These are phyloP conservation scores for Brachionus paranguensis DNA, from an alignment of 1,140 invertebrate genomes.

Conservation along the genomic window DNA sequence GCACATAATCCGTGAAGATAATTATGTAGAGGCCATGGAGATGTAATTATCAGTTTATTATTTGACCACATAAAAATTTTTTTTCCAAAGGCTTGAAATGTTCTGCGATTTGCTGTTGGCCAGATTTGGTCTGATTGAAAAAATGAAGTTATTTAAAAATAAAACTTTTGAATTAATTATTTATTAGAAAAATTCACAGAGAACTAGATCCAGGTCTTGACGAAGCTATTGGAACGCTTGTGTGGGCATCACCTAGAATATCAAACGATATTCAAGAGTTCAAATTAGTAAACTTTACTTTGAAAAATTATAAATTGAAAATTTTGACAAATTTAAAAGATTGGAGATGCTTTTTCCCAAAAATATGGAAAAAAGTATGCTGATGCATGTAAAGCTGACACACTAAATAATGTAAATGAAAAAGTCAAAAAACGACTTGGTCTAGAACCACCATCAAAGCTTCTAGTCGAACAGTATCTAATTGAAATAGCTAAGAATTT, in stretches of 20 bases:
- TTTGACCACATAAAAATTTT: background rate
- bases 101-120: constrained; percentile 96
- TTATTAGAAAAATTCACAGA: constrained; percentile 54
- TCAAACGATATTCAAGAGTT: constrained; percentile 55
- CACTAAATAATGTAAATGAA: constrained; percentile 41
- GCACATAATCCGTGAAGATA: constrained; percentile 96
- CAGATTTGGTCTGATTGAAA: constrained; percentile 89
- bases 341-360: constrained; percentile 73
- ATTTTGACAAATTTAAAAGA: constrained; percentile 46
- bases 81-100: constrained; percentile 71
- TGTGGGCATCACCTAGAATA: constrained; percentile 86
- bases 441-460: constrained; percentile 87
- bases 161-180: background rate
- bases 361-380: constrained; percentile 88
- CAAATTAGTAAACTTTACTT: constrained; percentile 66
- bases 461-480: constrained; percentile 78
- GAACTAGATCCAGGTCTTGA: constrained; percentile 86
- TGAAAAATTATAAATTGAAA: constrained; percentile 20
- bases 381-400: constrained; percentile 42
- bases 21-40: constrained; percentile 98
- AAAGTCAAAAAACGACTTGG: constrained; percentile 84
- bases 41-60: constrained; percentile 57
- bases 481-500: constrained; percentile 90
- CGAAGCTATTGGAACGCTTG: constrained; percentile 87
- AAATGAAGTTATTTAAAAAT: constrained; percentile 73